A percentile compares a stretch with the other conserved stretches of the same genome.
phyloP scores from a whole-genome alignment of 2,113 vertebrate genomes.

The Alouatta palliata region DNA sequence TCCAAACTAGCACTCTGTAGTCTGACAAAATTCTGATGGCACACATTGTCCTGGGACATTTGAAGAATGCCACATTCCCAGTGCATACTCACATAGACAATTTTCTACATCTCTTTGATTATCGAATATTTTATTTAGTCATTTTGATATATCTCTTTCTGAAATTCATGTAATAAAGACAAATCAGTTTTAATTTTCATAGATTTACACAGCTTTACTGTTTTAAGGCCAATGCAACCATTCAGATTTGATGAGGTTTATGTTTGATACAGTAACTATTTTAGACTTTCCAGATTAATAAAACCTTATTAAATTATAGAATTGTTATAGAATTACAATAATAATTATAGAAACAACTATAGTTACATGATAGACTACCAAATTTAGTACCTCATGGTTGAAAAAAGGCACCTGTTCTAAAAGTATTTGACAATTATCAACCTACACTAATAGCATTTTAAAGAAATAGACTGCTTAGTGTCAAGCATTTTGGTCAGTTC shows the following conservation, averaged over 20 bases:
- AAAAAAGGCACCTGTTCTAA: neutral
- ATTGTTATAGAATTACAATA: neutral
- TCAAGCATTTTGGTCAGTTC: neutral
- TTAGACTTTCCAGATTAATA: neutral
- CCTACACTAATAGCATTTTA: neutral
- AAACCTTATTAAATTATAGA: neutral
- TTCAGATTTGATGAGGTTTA: neutral
- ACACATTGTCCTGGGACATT: neutral
- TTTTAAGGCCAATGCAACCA: neutral
- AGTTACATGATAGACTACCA: neutral
- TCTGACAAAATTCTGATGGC: neutral
- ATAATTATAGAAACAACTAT: neutral
- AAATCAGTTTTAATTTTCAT: conserved; percentile 6
- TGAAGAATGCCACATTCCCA: neutral
- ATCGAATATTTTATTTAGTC: neutral
- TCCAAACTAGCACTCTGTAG: neutral
- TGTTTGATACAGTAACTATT: neutral
- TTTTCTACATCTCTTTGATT: neutral
- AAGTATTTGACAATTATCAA: neutral
- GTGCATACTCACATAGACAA: neutral
- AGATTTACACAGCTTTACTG: neutral
- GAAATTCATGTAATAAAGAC: neutral
- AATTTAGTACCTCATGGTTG: neutral
- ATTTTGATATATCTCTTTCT: neutral
- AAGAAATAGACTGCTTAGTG: neutral